phyloP scores from a whole-genome alignment of 2,113 vertebrate genomes.

The Zingel zingel region DNA sequence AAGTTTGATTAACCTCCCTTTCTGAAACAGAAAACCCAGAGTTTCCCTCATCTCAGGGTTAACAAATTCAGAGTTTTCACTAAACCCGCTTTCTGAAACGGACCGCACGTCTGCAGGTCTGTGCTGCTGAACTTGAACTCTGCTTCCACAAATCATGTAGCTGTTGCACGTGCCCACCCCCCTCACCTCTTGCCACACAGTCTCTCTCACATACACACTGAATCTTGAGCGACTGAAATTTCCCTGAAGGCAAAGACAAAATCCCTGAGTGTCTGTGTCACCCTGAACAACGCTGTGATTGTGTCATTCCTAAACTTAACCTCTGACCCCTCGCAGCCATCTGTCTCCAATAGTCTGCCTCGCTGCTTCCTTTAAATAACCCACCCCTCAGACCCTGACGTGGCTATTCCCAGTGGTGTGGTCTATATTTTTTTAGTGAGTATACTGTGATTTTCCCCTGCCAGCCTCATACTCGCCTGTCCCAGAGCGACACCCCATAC shows the following conservation, averaged over 20 bases:
- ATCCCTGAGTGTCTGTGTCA: constrained; percentile 55
- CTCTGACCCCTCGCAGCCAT: constrained; percentile 65
- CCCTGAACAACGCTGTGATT: constrained; percentile 69
- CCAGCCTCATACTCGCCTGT: no score
- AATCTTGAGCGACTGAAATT: constrained; percentile 32
- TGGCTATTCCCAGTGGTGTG: constrained; percentile 21
- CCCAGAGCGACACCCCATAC: no score
- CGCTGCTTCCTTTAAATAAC: constrained; percentile 51
- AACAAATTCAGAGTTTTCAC: no score
- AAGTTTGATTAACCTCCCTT: no score
- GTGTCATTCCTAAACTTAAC: constrained; percentile 77
- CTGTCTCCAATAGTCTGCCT: constrained; percentile 61
- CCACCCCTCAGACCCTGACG: constrained; percentile 6
- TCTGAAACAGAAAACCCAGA: no score
- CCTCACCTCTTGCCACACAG: constrained; percentile 20
- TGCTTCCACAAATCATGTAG: constrained; percentile 46
- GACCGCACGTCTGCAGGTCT: constrained; percentile 24
- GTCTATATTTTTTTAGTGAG: no score
- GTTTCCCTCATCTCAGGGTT: no score
- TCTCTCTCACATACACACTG: constrained; percentile 18
- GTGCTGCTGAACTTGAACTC: constrained; percentile 58
- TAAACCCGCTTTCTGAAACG: no score
- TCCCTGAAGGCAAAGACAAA: constrained; percentile 59
- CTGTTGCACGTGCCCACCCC: constrained; percentile 29
- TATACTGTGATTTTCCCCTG: no score